Conservation (phyloP, 2,888 invertebrate genomes). For the Tanytarsus gracilentus region DNA sequence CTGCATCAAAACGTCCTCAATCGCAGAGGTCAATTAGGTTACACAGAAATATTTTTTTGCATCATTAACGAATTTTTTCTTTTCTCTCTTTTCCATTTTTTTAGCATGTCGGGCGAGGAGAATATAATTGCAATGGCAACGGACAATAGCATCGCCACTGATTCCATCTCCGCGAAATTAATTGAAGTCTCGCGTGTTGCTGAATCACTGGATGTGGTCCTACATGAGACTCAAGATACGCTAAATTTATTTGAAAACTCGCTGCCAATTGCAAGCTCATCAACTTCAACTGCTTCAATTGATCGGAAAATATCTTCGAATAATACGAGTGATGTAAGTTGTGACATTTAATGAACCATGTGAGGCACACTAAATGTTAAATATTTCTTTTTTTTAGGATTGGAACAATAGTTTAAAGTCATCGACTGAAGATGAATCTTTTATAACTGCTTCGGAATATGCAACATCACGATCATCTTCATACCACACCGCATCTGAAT, state of each 20-base stretch:
- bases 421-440: slow-evolving; percentile 52
- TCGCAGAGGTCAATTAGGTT: no score
- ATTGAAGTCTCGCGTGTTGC: slow-evolving; percentile 57
- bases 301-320: slow-evolving; percentile 19
- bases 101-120: slow-evolving; percentile 28
- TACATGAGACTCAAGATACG: slow-evolving; percentile 47
- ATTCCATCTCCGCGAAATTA: slow-evolving; percentile 56
- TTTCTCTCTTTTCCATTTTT: not conserved
- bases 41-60: not conserved
- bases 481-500: slow-evolving; percentile 59
- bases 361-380: slow-evolving; percentile 3
- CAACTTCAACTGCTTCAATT: not conserved
- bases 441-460: slow-evolving; percentile 59
- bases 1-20: no score
- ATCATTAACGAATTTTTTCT: not conserved
- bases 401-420: slow-evolving; percentile 42
- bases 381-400: slow-evolving; percentile 36
- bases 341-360: not conserved
- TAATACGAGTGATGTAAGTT: slow-evolving; percentile 25
- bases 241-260: slow-evolving; percentile 30
- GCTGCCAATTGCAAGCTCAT: not conserved
- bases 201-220: slow-evolving; percentile 54
- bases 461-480: slow-evolving; percentile 60
- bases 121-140: slow-evolving; percentile 37
- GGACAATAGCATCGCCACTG: slow-evolving; percentile 53